Evolutionary conservation across 2,888 invertebrate species (phyloP).

Genomic region (Calameuta idolon): DNA sequence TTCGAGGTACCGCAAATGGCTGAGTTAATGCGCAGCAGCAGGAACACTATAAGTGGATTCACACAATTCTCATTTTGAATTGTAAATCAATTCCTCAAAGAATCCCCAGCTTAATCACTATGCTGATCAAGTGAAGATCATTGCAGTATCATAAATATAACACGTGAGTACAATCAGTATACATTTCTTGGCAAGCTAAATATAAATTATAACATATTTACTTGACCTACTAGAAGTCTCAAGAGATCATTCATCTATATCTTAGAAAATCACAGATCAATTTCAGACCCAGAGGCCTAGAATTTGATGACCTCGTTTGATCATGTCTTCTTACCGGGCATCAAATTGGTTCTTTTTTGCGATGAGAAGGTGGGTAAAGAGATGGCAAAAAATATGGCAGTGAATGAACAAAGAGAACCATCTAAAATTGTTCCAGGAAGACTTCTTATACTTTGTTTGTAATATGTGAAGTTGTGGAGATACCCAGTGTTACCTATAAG

Average conservation of each 20-base stretch:
- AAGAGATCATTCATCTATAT: background rate
- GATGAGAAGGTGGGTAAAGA: background rate
- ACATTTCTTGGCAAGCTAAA: background rate
- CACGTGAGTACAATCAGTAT: background rate
- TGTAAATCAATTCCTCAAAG: background rate
- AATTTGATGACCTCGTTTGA: constrained; percentile 2
- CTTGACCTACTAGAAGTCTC: background rate
- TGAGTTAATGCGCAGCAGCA: background rate
- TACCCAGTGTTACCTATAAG: background rate
- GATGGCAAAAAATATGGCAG: background rate
- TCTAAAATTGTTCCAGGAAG: background rate
- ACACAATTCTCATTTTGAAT: background rate
- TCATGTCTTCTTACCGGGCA: background rate
- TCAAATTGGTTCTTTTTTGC: background rate
- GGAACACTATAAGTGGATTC: background rate
- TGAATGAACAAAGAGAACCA: background rate
- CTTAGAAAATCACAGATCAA: constrained; percentile 1
- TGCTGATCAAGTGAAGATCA: background rate
- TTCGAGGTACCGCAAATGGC: background rate
- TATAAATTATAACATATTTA: background rate
- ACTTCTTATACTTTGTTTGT: background rate
- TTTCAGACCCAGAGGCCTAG: background rate
- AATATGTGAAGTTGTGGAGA: background rate
- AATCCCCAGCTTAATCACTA: background rate
- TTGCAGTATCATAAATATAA: background rate